Base-by-base conservation (phyloP, 2,797 vertebrate species). In the Poecile montanus region DNA sequence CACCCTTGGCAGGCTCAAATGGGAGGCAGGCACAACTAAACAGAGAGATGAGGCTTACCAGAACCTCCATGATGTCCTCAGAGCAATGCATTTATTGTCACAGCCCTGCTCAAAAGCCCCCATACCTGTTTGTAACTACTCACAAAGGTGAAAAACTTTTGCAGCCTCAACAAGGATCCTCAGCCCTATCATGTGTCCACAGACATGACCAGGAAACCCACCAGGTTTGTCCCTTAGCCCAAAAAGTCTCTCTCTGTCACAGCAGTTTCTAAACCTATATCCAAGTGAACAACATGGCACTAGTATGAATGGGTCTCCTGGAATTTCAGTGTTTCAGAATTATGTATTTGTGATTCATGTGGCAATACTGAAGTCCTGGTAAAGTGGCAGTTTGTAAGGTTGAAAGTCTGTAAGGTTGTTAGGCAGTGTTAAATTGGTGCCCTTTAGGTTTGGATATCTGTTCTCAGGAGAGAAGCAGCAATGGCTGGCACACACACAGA, bases 141-240 rank as follows among this genome's bases (percentile, higher is more conserved):
- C 27, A 32, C 16, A 30, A 7, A 9, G 6, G 2, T 40, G n/a
- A 89, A 56, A 4, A 54, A 34, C 34, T 65, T 83, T 66, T 36
- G 29, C 1, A 3, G 17, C 21, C 36, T 56, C 44, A 76, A 2
- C 8, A 44, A 80, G 48, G 47, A 75, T 45, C 36, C 44, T 75
- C 63, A 86, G n/a, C 15, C 61, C 66, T 17, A 34, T 40, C 17
- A 11, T 0, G 0, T 34, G 29, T 27, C 42, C 45, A 44, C 18
- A 68, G 54, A 13, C n/a, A 26, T 0, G 2, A n/a, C 18, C 38
- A 67, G 42, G 47, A 91, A 88, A 74, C 7, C 22, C 58, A 58
- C 5, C 6, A 10, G 1, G 17, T 9, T 12, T 51, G 6, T 54
- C 25, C 34, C 40, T 68, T 29, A 68, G 13, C 13, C 26, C n/a